Base-by-base conservation (phyloP, 2,113 vertebrate species). In the Cranoglanis bouderius region DNA sequence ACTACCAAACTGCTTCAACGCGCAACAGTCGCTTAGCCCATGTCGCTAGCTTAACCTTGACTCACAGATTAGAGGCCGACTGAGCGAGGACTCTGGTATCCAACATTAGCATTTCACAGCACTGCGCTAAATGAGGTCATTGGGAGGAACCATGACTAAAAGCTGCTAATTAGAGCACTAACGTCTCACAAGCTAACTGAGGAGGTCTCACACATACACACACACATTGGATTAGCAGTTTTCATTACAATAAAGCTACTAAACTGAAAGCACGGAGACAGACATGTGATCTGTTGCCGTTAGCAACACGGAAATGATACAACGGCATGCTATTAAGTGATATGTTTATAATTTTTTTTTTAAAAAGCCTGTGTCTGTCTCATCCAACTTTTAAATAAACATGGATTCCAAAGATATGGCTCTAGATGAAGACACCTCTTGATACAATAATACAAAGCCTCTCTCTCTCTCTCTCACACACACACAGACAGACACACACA, bases 111-210 rank as follows among this genome's bases (percentile, higher is more conserved):
- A 85, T 87, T 90, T 92, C 89, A 88, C 80, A 88, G 35, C 83
- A 88, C 90, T 38, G 14, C 84, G 89, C 87, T 78, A 74, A 87
- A 89, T 85, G 85, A 91, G 94, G 90, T 94, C 93, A 93, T 85
- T 72, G 86, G 90, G 70, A 87, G 90, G 65, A 92, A 86, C 91
- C 91, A 86, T 93, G 91, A 93, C 91, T 94, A 92, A 94, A 93
- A 93, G 92, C 93, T 93, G 84, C 90, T 92, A 91, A 93, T 94
- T 92, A 91, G 85, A 94, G 92, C 85, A 89, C 86, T 81, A 90
- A 86, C 83, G 77, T 92, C 85, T 90, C 72, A 82, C 89, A 82
- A 83, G 89, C 83, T 90, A 84, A 83, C 55, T 5, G 16, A 49
- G 38, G 65, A 70, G 38, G 61, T 88, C 40, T 53, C 29, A 14